A percentile compares a stretch with the other conserved stretches of the same genome.
These are phyloP conservation scores for Pseudachorutes palmiensis DNA, from an alignment of 1,140 invertebrate species.

Conservation along the genomic window DNA sequence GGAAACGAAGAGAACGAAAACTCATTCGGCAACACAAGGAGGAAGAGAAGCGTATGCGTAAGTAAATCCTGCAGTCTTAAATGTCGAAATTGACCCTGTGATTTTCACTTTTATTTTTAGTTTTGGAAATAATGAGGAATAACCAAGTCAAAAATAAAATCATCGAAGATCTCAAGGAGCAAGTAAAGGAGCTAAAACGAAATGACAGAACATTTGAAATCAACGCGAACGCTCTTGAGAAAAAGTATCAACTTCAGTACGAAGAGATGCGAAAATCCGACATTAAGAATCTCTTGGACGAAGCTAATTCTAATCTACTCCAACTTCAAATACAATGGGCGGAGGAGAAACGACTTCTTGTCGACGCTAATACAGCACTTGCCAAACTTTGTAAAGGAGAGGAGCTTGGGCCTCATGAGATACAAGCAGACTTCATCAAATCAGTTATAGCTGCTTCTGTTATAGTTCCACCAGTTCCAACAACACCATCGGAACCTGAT, in stretches of 20 bases:
- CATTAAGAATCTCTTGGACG: background rate
- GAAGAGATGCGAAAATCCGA: background rate
- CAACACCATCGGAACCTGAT: background rate
- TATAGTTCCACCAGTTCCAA: background rate
- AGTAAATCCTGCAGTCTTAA: background rate
- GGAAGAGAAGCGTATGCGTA: background rate
- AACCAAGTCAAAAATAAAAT: background rate
- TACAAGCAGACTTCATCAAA: background rate
- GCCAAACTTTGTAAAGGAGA: background rate
- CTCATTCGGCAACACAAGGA: background rate
- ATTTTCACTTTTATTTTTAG: background rate
- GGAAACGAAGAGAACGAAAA: background rate
- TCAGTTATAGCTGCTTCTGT: background rate
- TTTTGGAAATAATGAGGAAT: background rate
- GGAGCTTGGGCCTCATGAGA: background rate
- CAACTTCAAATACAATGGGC: background rate
- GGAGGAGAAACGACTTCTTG: conserved; percentile 3
- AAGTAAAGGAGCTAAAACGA: background rate
- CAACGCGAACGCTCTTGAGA: background rate
- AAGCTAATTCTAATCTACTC: background rate
- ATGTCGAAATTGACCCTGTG: background rate
- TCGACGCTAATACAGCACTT: background rate
- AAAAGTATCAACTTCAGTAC: background rate
- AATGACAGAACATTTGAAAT: background rate
- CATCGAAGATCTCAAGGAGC: background rate